Evolutionary conservation across 2,888 invertebrate genomes (phyloP).

Genomic region (Hybos culiciformis): DNA sequence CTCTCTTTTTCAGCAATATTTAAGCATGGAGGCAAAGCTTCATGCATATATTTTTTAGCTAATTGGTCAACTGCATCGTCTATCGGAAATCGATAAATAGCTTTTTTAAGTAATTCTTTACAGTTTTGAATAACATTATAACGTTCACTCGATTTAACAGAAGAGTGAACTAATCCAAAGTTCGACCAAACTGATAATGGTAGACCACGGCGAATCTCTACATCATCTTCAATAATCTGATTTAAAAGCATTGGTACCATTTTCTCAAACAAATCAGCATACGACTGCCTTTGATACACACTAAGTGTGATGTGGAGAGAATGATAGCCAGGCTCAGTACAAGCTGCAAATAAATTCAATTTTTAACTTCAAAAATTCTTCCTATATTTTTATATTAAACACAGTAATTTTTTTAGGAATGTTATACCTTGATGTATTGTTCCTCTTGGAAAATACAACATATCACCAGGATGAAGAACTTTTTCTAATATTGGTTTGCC

Average conservation of each 20-base stretch:
- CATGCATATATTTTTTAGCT: constrained; percentile 70
- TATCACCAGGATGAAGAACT: constrained; percentile 69
- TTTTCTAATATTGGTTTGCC: constrained; percentile 68
- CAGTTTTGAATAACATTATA: constrained; percentile 40
- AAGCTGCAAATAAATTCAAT: too few species aligned
- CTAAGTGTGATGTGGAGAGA: constrained; percentile 92
- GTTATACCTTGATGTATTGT: constrained; percentile 78
- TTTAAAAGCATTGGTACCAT: constrained; percentile 62
- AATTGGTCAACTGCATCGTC: constrained; percentile 75
- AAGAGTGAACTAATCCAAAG: constrained; percentile 56
- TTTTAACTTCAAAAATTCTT: too few species aligned
- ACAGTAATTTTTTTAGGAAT: too few species aligned
- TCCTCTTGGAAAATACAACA: constrained; percentile 87
- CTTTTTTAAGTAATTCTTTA: constrained; percentile 41
- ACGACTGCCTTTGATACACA: constrained; percentile 80
- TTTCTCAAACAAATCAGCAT: constrained; percentile 77
- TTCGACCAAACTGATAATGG: constrained; percentile 64
- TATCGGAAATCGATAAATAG: constrained; percentile 47
- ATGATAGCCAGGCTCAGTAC: constrained; percentile 62
- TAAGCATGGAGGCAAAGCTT: constrained; percentile 74
- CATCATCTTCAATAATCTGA: constrained; percentile 52
- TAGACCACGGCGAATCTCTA: constrained; percentile 61
- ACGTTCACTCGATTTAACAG: constrained; percentile 36
- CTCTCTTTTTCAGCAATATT: constrained; percentile 49
- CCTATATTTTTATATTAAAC: too few species aligned